These are phyloP conservation scores for Ibidorhyncha struthersii DNA, from an alignment of 2,113 vertebrate species.

Conservation along the genomic window DNA sequence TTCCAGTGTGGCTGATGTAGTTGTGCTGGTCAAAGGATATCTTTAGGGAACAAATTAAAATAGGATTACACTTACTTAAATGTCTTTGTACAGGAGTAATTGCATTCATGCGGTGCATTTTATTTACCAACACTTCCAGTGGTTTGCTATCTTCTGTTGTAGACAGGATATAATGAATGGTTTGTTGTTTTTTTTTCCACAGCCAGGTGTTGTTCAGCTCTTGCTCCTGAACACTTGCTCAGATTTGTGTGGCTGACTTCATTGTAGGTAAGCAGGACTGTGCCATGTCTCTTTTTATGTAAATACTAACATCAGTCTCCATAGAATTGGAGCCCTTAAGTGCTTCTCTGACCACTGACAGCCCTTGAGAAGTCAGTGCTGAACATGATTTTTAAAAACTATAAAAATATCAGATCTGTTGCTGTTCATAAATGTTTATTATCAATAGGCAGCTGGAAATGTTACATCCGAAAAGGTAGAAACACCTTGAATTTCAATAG, in stretches of 20 bases:
- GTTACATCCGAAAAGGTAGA: conserved; percentile 74
- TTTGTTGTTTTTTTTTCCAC: background rate
- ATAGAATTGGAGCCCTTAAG: background rate
- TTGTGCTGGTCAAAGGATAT: background rate
- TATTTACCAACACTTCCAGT: background rate
- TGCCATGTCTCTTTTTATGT: background rate
- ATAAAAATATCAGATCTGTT: background rate
- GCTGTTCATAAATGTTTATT: conserved; percentile 75
- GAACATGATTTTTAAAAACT: background rate
- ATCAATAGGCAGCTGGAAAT: conserved; percentile 73
- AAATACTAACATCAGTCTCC: background rate
- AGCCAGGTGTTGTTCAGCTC: background rate
- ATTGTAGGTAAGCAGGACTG: background rate
- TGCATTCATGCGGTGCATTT: background rate
- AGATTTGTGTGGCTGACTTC: background rate
- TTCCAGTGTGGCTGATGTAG: background rate
- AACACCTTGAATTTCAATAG: conserved; percentile 73
- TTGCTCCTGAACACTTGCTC: background rate
- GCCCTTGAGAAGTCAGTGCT: background rate
- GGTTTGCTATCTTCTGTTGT: background rate
- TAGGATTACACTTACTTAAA: background rate
- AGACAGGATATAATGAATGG: background rate
- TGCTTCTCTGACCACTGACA: background rate
- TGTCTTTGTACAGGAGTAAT: background rate
- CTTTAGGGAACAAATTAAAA: conserved; percentile 1